Evolutionary conservation across 2,888 invertebrate genomes (phyloP).

Genomic region (Aspidapion aeneum): DNA sequence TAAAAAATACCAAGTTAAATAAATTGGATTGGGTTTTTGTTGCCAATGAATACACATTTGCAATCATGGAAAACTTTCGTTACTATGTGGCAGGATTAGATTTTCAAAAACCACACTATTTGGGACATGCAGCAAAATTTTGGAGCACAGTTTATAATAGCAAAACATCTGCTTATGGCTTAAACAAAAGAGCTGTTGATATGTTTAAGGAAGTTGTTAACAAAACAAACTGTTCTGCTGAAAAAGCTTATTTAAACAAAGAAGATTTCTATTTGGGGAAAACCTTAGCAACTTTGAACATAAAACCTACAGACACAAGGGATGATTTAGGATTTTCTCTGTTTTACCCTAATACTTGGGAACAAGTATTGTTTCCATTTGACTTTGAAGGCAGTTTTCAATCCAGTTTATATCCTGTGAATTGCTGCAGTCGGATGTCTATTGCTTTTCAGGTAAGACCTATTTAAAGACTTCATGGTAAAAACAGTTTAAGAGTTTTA

Average conservation of each 20-base stretch:
- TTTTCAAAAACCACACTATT: constrained; percentile 48
- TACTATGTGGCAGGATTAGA: constrained; percentile 50
- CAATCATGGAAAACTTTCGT: constrained; percentile 55
- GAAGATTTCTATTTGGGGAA: constrained; percentile 59
- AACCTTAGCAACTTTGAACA: constrained; percentile 50
- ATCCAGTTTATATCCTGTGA: constrained; percentile 49
- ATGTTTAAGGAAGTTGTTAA: constrained; percentile 41
- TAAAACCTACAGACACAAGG: constrained; percentile 52
- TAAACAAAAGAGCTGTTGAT: constrained; percentile 50
- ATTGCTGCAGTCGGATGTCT: constrained; percentile 52
- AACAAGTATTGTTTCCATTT: constrained; percentile 45
- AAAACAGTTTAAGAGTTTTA: no score
- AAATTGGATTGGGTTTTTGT: constrained; percentile 53
- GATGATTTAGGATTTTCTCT: constrained; percentile 50
- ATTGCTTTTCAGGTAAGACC: constrained; percentile 52
- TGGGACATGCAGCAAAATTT: constrained; percentile 53
- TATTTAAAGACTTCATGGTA: no score
- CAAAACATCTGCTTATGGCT: constrained; percentile 54
- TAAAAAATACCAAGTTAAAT: constrained; percentile 30
- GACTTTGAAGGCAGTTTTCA: constrained; percentile 50
- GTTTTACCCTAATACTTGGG: constrained; percentile 52
- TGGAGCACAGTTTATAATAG: constrained; percentile 55
- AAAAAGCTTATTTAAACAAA: constrained; percentile 53
- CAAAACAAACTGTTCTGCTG: constrained; percentile 43
- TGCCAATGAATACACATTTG: constrained; percentile 54